Base-by-base conservation (phyloP, 1,140 invertebrate species). In the Bombus pyrosoma region DNA sequence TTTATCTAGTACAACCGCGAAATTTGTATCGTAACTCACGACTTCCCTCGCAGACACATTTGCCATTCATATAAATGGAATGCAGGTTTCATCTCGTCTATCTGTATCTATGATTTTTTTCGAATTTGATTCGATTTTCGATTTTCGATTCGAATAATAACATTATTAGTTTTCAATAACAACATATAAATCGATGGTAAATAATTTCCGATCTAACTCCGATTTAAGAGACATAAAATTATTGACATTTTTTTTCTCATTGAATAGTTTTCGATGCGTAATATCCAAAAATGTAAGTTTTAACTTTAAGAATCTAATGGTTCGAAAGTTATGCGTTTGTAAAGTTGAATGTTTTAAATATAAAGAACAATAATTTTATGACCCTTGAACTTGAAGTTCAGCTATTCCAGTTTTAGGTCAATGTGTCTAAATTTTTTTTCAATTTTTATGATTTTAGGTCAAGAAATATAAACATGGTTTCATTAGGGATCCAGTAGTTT, bases 401-500 rank as follows among this genome's bases (percentile, higher is more conserved):
- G 18, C 47, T 53, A 53, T 53, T 53, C 47, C 47, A 53, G 18
- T 47, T 47, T 47, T 18, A 53, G 18, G 22, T 6, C 47, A 53
- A 53, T 53, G 47, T n/a, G 3, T 5, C 5, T 64, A 64, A 64
- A 64, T 0, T 6, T 64, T 32, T 18, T 64, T n/a, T 6, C 13
- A 41, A 34, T 71, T 78, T 53, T 32, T 81, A 1, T 83, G 8
- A 53, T 92, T 88, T 25, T 76, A 95, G 95, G 99, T 99, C 8
- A 99, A 99, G 95, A 99, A 99, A 94, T 99, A 99, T 95, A 99
- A 99, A 95, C 99, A 99, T 95, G 99, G 99, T 18, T 99, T 99
- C 93, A 99, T 99, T 91, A 96, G 98, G 74, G 98, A 99, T 94
- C 99, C 99, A 8, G 97, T 99, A 28, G 99, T 99, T 39, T 96